These are phyloP conservation scores for Trichacis sp. DNA, from an alignment of 2,888 invertebrate species.

Conservation along the genomic window DNA sequence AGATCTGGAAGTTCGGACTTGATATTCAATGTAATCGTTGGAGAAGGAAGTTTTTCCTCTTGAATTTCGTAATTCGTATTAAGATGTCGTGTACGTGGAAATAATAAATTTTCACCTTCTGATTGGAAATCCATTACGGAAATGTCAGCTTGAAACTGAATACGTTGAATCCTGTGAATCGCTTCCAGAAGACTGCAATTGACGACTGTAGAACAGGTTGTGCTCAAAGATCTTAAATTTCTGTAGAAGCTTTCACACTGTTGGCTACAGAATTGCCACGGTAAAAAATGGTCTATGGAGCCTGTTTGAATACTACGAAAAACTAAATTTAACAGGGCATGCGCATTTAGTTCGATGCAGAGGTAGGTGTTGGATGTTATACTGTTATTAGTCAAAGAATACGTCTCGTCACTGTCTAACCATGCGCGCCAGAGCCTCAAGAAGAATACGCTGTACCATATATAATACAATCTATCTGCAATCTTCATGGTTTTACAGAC, in stretches of 20 bases:
- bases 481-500: conserved; percentile 21
- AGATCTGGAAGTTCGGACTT: no score
- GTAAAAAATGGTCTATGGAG: not conserved
- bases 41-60: no score
- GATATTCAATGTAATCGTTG: no score
- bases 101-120: conserved; percentile 7
- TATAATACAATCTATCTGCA: conserved; percentile 35
- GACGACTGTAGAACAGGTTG: conserved; percentile 26
- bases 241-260: no score
- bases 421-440: conserved; percentile 41
- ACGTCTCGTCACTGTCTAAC: conserved; percentile 31
- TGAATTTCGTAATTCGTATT: conserved; percentile 6
- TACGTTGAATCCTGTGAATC: no score
- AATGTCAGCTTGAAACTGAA: no score
- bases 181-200: conserved; percentile 30
- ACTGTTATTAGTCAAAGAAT: conserved; percentile 43
- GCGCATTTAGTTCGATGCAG: conserved; percentile 21
- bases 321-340: conserved; percentile 12
- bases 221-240: conserved; percentile 25
- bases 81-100: conserved; percentile 4
- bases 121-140: no score
- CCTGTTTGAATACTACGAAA: conserved; percentile 1
- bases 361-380: conserved; percentile 28
- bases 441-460: conserved; percentile 45
- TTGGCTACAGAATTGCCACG: conserved; percentile 16